These are phyloP conservation scores for Sminthurides aquaticus DNA, from an alignment of 2,888 invertebrate species.

Conservation along the genomic window DNA sequence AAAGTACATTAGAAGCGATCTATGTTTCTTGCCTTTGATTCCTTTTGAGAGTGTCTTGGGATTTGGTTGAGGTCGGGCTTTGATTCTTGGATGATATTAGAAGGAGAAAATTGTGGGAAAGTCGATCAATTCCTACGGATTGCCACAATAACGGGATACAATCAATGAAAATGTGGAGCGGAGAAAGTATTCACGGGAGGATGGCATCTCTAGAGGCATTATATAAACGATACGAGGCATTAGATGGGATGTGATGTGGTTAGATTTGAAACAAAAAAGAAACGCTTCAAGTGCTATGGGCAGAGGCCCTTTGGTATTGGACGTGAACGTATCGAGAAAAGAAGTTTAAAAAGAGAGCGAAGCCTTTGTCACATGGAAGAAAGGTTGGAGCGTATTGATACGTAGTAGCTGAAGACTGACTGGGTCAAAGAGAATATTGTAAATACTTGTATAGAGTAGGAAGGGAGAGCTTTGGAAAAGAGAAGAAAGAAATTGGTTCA, in stretches of 20 bases:
- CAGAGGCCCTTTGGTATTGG: too few species aligned
- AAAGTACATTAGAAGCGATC: too few species aligned
- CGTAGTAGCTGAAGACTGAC: too few species aligned
- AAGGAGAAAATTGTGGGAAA: background rate
- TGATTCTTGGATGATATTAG: background rate
- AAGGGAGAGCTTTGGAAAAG: too few species aligned
- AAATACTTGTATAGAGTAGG: too few species aligned
- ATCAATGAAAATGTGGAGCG: background rate
- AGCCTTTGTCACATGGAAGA: too few species aligned
- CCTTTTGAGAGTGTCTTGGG: background rate
- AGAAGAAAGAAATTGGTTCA: too few species aligned
- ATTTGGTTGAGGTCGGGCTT: background rate
- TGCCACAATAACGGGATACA: background rate
- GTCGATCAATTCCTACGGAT: background rate
- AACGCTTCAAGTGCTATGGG: too few species aligned
- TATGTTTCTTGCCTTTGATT: background rate
- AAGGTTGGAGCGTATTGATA: too few species aligned
- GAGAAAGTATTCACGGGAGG: background rate
- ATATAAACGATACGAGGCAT: background rate
- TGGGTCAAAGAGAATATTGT: too few species aligned
- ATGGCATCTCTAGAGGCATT: background rate
- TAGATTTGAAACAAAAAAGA: background rate
- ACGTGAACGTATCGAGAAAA: too few species aligned
- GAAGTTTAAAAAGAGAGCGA: too few species aligned
- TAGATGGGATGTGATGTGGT: background rate